Base-by-base conservation (phyloP, 1,140 invertebrate species). In the Calephelis nemesis region DNA sequence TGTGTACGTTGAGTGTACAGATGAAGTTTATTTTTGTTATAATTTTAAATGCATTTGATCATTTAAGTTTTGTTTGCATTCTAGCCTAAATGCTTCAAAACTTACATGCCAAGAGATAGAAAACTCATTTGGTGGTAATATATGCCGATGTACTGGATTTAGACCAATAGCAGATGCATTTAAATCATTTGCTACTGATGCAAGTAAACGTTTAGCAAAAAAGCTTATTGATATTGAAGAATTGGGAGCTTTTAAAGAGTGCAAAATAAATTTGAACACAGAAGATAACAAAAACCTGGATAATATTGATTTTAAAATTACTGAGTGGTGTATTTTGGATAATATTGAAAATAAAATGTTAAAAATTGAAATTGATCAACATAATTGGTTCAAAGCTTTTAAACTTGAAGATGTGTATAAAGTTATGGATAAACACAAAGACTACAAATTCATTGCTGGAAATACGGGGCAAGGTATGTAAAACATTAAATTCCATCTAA, bases 141-240 rank as follows among this genome's bases (percentile, higher is more conserved):
- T 98, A 19, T 98, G 97, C 71, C 93, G 97, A 62, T 98, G 97
- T 83, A 98, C 97, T 1, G 97, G 97, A 0, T 98, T 97, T 76
- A 92, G 97, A 68, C 95, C 97, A 2, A 98, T 98, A 78, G 90
- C 97, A 48, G 96, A 97, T 72, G 94, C 96, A 40, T 97, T 90
- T 19, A 88, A 88, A 73, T 79, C 81, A 4, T 81, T 88, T 52
- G 81, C 83, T 1, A 75, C 68, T 15, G 77, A 88, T 65, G 65
- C 71, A n/a, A 75, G 79, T 15, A 39, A 77, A 47, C 58, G 54
- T 7, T 67, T 87, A 39, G 19, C 64, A 40, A 73, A 77, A 0
- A 87, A 92, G 69, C 84, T 93, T 62, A 78, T 87, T 30, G 94
- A 95, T 77, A 93, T 90, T n/a, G 85, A 90, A 82, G 85, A 90